These are phyloP conservation scores for Terebella lapidaria DNA, from an alignment of 2,888 invertebrate species.

Conservation along the genomic window DNA sequence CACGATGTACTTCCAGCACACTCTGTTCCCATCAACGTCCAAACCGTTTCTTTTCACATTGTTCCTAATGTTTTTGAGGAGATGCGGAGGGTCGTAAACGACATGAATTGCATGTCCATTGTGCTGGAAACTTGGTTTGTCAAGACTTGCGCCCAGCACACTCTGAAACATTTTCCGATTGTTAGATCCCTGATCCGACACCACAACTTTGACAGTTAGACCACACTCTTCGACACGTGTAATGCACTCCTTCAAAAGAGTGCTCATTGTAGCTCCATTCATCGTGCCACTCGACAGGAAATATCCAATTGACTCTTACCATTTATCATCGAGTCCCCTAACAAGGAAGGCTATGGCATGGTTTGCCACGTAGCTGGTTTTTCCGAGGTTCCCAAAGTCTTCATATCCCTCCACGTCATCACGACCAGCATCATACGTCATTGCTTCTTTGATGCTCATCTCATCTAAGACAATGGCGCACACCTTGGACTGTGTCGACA, in stretches of 20 bases:
- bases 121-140: background rate
- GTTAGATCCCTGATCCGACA: background rate
- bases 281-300: background rate
- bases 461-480: background rate
- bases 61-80: no score
- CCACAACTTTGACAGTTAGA: background rate
- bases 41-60: constrained; percentile 10
- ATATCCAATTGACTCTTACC: background rate
- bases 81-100: no score
- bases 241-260: background rate
- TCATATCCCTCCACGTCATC: background rate
- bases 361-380: background rate
- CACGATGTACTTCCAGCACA: constrained; percentile 3
- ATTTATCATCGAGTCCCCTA: no score
- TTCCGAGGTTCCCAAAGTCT: background rate
- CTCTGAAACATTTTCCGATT: background rate
- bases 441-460: background rate
- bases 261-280: background rate
- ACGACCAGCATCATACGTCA: background rate
- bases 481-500: no score
- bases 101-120: no score
- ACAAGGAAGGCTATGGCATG: background rate
- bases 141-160: background rate
- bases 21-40: background rate
- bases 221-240: background rate